phyloP scores from a whole-genome alignment of 1,140 invertebrate genomes.

The Scaptomyza graminum region DNA sequence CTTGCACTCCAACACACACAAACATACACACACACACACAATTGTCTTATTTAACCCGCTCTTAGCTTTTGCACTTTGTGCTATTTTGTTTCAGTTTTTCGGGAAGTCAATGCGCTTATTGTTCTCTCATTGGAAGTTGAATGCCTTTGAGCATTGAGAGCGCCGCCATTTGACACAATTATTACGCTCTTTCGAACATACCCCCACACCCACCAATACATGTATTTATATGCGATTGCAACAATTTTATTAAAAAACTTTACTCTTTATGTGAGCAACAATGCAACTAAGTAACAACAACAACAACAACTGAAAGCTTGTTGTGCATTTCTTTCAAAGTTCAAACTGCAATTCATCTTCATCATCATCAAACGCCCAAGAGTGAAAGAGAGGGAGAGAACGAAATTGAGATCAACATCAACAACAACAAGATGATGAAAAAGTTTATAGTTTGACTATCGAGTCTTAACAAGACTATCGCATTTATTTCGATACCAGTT shows the following conservation, averaged over 20 bases:
- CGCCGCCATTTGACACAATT: conserved; percentile 57
- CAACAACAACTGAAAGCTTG: conserved; percentile 40
- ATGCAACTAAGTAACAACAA: conserved; percentile 21
- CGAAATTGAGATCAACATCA: conserved; percentile 31
- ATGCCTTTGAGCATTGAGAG: conserved; percentile 29
- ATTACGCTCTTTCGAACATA: conserved; percentile 48
- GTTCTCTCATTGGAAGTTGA: conserved; percentile 8
- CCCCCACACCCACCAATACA: neutral
- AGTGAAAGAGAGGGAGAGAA: conserved; percentile 4
- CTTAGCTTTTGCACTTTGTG: conserved; percentile 33
- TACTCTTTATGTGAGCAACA: conserved; percentile 18
- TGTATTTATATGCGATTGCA: conserved; percentile 41
- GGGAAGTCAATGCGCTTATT: conserved; percentile 13
- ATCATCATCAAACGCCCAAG: conserved; percentile 61
- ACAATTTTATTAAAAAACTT: conserved; percentile 65
- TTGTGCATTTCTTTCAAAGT: conserved; percentile 62
- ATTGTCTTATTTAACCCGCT: conserved; percentile 34
- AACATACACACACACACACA: neutral
- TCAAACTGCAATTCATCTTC: conserved; percentile 80
- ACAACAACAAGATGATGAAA: conserved; percentile 29
- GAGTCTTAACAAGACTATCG: conserved; percentile 54
- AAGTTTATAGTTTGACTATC: conserved; percentile 45
- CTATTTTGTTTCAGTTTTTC: conserved; percentile 10
- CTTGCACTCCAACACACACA: neutral
- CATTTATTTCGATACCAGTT: conserved; percentile 46